Base-by-base conservation (phyloP, 2,797 vertebrate species). In the Phoeniculus purpureus region DNA sequence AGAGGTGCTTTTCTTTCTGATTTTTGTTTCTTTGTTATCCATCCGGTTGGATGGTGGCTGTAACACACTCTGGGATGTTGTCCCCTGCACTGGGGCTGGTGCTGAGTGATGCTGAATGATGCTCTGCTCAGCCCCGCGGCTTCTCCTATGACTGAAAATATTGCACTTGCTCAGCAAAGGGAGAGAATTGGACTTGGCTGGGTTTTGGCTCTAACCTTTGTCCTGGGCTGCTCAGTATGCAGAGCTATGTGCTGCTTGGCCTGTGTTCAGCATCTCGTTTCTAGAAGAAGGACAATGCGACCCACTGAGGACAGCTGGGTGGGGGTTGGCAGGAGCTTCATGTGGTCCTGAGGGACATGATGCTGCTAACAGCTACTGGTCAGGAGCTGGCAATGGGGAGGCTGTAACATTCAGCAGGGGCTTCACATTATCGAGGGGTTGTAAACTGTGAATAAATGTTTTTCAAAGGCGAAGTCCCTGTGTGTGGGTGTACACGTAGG, bases 111-210 rank as follows among this genome's bases (percentile, higher is more conserved):
- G 48, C 43, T 43, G 43, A 11, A 16, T 15, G 43, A 43, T 43
- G 89, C 8, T 58, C 67, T 31, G 37, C 93, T 81, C 82, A 78
- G 89, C 70, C 82, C 75, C 5, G 62, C 0, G 1, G 85, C 91
- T 91, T 82, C 51, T 1, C 51, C 89, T 86, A 18, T 13, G 60
- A 23, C 62, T 73, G 83, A 66, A 83, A 84, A 81, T 52, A 81
- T 59, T 95, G 82, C 79, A 59, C 74, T 92, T 11, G 15, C 67
- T 95, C 67, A 72, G 86, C 84, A 81, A 70, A 77, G 27, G 59
- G 71, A 58, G 80, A 81, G 77, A 82, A 72, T 67, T 62, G 51
- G 54, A n/a, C 61, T 84, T 85, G 82, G 85, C 89, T 81, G 77
- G 3, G n/a, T 80, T 85, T 58, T 43, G 90, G 76, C 67, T 16